Percentiles rank a stretch among this genome's conserved stretches.
Conservation (phyloP, 1,140 invertebrate genomes). For the Anastrepha obliqua region DNA sequence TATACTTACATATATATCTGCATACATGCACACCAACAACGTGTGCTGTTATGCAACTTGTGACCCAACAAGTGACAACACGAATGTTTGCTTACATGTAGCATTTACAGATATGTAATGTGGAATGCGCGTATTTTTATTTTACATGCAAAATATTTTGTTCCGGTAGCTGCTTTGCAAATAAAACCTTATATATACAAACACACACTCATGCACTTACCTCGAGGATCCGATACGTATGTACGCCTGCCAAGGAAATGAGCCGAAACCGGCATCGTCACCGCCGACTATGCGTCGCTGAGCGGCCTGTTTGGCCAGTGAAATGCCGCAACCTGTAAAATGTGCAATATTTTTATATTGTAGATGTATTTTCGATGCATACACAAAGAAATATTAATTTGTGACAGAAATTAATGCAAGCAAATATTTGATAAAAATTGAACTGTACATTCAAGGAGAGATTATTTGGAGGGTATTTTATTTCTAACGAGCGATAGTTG, state of each 20-base stretch:
- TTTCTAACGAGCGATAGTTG: background rate
- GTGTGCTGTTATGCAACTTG: too few relatives aligned
- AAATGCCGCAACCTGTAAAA: conserved; percentile 88
- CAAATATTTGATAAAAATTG: background rate
- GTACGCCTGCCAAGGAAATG: conserved; percentile 97
- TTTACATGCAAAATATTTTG: background rate
- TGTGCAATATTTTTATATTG: background rate
- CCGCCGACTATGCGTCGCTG: conserved; percentile 94
- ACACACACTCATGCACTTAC: conserved; percentile 68
- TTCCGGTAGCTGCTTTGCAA: conserved; percentile 10
- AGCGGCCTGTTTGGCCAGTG: conserved; percentile 86
- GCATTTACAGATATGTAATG: background rate
- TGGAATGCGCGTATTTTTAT: background rate
- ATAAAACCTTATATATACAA: conserved; percentile 21
- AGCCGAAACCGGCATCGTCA: conserved; percentile 93
- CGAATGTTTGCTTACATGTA: background rate
- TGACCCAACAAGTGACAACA: too few relatives aligned
- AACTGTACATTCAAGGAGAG: background rate
- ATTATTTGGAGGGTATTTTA: background rate
- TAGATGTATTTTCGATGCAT: background rate
- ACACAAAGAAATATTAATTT: background rate
- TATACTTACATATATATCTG: too few relatives aligned
- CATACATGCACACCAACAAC: too few relatives aligned
- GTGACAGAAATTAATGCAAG: background rate
- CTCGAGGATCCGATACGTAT: conserved; percentile 90